A percentile compares a stretch with the other conserved stretches of the same genome.
phyloP scores from a whole-genome alignment of 2,113 vertebrate species.

The Etheostoma cragini region DNA sequence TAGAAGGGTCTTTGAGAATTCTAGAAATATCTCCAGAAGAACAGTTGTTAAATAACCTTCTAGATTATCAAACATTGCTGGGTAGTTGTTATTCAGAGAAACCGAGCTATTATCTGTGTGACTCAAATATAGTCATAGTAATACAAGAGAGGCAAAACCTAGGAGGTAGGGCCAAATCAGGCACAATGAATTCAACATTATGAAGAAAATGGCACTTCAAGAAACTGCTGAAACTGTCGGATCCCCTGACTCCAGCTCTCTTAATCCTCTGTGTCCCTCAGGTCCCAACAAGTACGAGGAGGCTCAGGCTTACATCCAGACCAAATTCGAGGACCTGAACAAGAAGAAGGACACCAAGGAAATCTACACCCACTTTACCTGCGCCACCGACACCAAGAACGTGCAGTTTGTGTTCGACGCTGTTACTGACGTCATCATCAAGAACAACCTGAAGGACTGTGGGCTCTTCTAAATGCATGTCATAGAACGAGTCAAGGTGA shows the following conservation, averaged over 20 bases:
- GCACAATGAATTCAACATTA: background rate
- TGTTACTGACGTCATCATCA: conserved; percentile 98
- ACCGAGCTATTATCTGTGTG: background rate
- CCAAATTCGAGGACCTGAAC: conserved; percentile 98
- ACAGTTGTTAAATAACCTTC: background rate
- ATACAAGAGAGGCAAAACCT: background rate
- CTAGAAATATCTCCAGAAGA: background rate
- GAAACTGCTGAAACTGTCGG: background rate
- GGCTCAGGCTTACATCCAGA: conserved; percentile 95
- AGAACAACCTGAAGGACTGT: conserved; percentile 99
- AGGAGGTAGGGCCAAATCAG: background rate
- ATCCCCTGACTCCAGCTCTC: background rate
- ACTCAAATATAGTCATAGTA: background rate
- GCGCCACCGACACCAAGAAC: conserved; percentile 99
- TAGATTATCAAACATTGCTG: background rate
- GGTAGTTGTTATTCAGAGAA: background rate
- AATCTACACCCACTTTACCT: conserved; percentile 99
- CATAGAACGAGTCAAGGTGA: conserved; percentile 64
- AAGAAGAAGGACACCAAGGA: conserved; percentile 99
- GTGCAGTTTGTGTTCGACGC: conserved; percentile 99
- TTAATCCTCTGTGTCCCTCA: conserved; percentile 59
- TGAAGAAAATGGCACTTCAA: background rate
- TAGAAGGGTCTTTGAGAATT: background rate
- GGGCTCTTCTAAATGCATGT: conserved; percentile 88
- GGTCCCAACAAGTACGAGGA: conserved; percentile 93